Base-by-base conservation (phyloP, 2,113 vertebrate genomes). In the Eudorcas thomsonii region DNA sequence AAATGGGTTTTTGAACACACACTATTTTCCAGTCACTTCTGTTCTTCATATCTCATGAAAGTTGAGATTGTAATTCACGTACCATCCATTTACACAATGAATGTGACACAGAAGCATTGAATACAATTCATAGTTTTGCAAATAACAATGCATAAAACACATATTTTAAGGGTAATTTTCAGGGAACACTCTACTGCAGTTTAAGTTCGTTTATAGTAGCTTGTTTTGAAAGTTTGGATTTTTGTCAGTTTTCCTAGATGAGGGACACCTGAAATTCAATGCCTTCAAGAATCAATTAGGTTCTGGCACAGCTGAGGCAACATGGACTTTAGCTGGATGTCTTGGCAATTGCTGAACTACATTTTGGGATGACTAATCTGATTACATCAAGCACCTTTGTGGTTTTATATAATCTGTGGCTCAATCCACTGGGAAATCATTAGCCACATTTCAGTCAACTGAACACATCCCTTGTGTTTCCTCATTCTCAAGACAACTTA, bases 311-410 rank as follows among this genome's bases (percentile, higher is more conserved):
- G 54, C 36, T 77, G 54, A 64, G 45, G 62, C 45, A 82, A 30
- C 83, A 28, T 16, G 36, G 50, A 78, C 67, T 86, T 96, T 59
- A 62, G 88, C 33, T 54, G 81, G 50, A 45, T 92, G 33, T 91
- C 30, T 83, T 48, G 52, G n/a, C 94, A 52, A 90, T 64, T 78
- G 67, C 62, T 96, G 91, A 89, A 84, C 55, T 90, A 19, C 16
- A 60, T 19, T 71, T 95, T 84, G 93, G 30, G 60, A 55, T 97
- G 77, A 50, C 94, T 80, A 90, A 96, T 82, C 57, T 94, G 88
- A 95, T 91, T 25, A 80, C 19, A 60, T 83, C 80, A n/a, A 7
- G 88, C 57, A 94, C 90, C 91, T 94, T 91, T 59, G 78, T 64
- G 57, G 90, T 85, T 95, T 95, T 94, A 89, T 88, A 21, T 74